Conservation (phyloP, 2,113 vertebrate genomes). For the Accipiter virgatus region DNA sequence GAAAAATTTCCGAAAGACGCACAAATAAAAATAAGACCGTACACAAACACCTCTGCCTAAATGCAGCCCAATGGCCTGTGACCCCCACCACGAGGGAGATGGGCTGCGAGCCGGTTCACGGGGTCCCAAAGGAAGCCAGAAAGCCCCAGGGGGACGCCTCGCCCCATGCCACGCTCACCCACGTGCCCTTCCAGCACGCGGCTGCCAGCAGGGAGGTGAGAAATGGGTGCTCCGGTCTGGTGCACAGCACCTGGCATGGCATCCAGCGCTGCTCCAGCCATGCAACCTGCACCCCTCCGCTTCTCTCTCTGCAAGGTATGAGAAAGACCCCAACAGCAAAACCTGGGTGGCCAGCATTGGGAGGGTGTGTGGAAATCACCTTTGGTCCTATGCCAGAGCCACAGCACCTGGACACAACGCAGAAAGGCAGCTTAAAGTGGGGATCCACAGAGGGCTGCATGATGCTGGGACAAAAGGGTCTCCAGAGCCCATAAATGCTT, state of each 20-base stretch:
- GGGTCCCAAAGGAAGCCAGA: constrained; percentile 14
- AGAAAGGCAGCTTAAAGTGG: background rate
- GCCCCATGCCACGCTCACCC: background rate
- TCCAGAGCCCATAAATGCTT: background rate
- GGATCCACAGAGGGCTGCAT: accelerated
- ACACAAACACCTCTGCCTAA: background rate
- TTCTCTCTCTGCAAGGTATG: too few relatives aligned
- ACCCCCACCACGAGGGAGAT: background rate
- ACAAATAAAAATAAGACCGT: background rate
- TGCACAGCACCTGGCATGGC: accelerated
- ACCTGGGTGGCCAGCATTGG: accelerated
- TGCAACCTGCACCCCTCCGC: background rate
- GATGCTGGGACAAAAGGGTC: background rate
- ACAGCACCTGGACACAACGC: accelerated
- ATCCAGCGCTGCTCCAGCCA: background rate
- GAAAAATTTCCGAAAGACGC: background rate
- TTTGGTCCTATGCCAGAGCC: accelerated
- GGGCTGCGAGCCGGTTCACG: background rate
- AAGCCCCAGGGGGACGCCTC: background rate
- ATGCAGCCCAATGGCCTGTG: background rate
- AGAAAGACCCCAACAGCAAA: background rate
- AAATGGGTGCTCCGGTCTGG: background rate
- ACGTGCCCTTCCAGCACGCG: background rate
- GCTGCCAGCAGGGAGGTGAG: background rate
- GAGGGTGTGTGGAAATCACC: too few relatives aligned